Evolutionary conservation across 1,140 invertebrate species (phyloP), one percentile per base, ranked within the genome.

Genomic region (Drosophila chauvacae): DNA sequence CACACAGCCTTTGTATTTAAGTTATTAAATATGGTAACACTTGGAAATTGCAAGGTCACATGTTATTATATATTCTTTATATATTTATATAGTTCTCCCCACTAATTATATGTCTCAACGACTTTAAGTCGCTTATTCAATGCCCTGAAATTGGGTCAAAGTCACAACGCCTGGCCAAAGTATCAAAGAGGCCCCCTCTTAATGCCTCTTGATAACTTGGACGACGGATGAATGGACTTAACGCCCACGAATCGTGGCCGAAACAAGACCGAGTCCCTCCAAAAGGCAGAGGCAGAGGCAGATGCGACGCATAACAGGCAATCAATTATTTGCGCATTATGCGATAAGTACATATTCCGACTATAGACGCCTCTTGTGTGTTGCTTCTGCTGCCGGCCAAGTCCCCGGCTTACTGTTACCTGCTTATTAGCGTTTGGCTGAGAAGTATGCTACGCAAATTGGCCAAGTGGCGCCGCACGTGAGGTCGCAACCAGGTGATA

Each of bases 381-480:
- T 77, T 37, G 23, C 16, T 13, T 11, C 18, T 77, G 73, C 75
- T 23, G 20, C 13, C 50, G 75, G 35, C 35, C 26, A 18, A 58
- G 42, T 41, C 39, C 42, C 56, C 28, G 20, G 41, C 47, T 23
- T 35, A 26, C 23, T 11, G 33, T 30, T 39, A 47, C 39, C 55
- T 61, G 63, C 66, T 72, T 72, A 60, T 73, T 73, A 73, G 30
- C 70, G 68, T 39, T 72, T 11, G n/a, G 63, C 57, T 57, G 30
- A 4, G 44, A 59, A 51, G 47, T 76, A 76, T 57, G 73, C 72
- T 66, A 77, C 53, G 58, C 47, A 69, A 77, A 77, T 69, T 77
- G 75, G 50, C 56, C 75, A 58, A 66, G 68, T 73, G 70, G 70
- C 70, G 70, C 70, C 70, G 70, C 70, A 73, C 70, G 70, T 72